Evolutionary conservation across 1,140 invertebrate species (phyloP).

Genomic region (Oncopeltus fasciatus): DNA sequence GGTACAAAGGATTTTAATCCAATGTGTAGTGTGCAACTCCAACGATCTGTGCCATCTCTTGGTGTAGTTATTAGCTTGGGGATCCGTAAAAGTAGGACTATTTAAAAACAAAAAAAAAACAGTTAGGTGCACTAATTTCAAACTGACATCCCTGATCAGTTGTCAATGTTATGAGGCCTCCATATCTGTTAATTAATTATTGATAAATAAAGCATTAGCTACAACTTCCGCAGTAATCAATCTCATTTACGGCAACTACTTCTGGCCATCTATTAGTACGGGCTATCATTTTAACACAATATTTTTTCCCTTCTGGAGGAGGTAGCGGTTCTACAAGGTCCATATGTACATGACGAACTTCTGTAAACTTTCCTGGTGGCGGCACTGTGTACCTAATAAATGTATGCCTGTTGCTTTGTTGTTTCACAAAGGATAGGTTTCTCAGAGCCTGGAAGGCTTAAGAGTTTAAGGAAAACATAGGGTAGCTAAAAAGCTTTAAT

Average conservation of each 20-base stretch:
- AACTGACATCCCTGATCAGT: conserved; percentile 31
- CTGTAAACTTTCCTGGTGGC: neutral
- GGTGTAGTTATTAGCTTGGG: neutral
- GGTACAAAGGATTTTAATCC: neutral
- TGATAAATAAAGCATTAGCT: conserved; percentile 27
- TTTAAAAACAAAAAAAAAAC: neutral
- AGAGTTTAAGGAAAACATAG: too few relatives aligned
- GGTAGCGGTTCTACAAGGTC: conserved; percentile 33
- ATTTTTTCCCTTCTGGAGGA: conserved; percentile 25
- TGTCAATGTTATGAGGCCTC: conserved; percentile 27
- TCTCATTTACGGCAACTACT: conserved; percentile 28
- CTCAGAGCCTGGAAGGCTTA: too few relatives aligned
- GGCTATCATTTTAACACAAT: conserved; percentile 32
- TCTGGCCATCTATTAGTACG: conserved; percentile 33
- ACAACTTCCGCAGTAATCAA: conserved; percentile 28
- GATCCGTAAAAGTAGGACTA: neutral
- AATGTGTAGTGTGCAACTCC: neutral
- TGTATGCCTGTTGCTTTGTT: too few relatives aligned
- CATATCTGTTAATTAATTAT: conserved; percentile 29
- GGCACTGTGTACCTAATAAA: neutral
- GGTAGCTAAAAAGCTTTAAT: too few relatives aligned
- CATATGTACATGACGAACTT: conserved; percentile 27
- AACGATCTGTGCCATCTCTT: neutral
- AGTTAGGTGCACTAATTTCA: conserved; percentile 25
- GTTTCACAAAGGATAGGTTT: too few relatives aligned